phyloP scores from a whole-genome alignment of 2,113 vertebrate genomes.

The Vidua macroura region DNA sequence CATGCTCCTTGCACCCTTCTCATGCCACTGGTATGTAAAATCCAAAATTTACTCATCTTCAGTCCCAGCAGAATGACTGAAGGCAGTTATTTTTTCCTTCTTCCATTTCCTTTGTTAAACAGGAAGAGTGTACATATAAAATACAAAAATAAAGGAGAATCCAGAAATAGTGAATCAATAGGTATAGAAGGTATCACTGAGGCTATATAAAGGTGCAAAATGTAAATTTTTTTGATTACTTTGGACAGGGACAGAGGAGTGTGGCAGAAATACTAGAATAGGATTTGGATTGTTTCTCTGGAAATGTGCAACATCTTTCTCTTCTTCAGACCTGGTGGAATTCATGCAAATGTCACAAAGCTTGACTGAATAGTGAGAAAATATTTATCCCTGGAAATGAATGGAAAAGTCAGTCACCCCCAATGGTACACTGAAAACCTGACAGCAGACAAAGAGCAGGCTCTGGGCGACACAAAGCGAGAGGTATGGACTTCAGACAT shows the following conservation, averaged over 20 bases:
- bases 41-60: neutral
- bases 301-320: neutral
- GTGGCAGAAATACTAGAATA: neutral
- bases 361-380: neutral
- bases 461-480: neutral
- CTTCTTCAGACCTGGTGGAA: neutral
- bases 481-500: neutral
- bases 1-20: neutral
- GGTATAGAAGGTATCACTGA: neutral
- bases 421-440: neutral
- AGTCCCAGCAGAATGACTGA: neutral
- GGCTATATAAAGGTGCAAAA: neutral
- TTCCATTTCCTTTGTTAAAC: neutral
- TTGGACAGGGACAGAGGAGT: neutral
- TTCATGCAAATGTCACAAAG: neutral
- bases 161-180: neutral
- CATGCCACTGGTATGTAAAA: neutral
- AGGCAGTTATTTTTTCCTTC: neutral
- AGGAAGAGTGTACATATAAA: neutral
- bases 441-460: constrained; percentile 30
- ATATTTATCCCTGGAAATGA: neutral
- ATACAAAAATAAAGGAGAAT: neutral
- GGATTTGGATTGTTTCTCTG: accelerated
- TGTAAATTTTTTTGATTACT: neutral
- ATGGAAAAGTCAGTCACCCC: neutral